Evolutionary conservation across 2,113 vertebrate genomes (phyloP), one percentile per base, ranked within the genome.

Genomic region (Pachyramphus minor): DNA sequence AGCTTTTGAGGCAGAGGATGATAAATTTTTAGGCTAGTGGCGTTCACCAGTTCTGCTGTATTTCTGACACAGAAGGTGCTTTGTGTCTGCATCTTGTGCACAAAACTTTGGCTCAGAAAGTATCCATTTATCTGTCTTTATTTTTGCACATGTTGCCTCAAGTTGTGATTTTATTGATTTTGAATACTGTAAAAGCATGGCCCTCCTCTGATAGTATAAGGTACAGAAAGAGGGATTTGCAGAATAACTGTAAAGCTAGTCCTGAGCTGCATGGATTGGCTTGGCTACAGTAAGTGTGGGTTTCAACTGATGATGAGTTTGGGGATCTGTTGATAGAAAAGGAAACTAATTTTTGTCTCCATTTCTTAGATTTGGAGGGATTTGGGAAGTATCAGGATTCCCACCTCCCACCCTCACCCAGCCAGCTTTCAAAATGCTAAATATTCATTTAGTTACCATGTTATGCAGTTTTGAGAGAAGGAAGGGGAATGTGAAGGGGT

Each of bases 381-480:
- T 33, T 67, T 59, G 19, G 17, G 33, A 94, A 69, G 8, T 41
- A 19, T 23, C 24, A 47, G 3, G 3, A 53, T 63, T 49, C 33
- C 8, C 4, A 31, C 5, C 1, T 30, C 2, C 0, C 2, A 50
- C 24, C 4, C 1, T 8, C 4, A 2, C 2, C 4, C n/a, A 27
- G 9, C 12, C 12, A 0, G 4, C 31, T 66, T 64, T 73, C 50
- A 64, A 73, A 53, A 82, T 52, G 24, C 27, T 66, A 41, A 66
- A 42, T n/a, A 10, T 45, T 44, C 73, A 16, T 71, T 56, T 7
- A 76, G 11, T 37, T 86, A 7, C 13, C 1, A 1, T 16, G 4
- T 52, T 68, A 18, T 6, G 4, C 8, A 15, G 6, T 15, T 73
- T 35, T 49, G 23, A 20, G 12, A 21, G 37, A 31, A 41, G 14